Conservation (phyloP, 1,140 invertebrate species). For the Drosophila ercepeae region DNA sequence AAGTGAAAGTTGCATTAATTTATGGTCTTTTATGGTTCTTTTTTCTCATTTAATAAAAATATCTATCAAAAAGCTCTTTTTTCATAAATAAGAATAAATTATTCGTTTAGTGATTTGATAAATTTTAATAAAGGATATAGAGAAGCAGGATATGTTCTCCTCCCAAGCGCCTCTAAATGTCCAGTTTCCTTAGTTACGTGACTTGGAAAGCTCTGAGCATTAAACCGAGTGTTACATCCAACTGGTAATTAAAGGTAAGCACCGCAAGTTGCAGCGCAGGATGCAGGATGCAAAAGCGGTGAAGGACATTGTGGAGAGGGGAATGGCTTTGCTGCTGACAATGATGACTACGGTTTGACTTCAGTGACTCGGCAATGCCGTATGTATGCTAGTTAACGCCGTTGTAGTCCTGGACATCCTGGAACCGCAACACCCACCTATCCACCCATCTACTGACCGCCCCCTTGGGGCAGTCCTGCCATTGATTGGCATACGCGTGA, state of each 20-base stretch:
- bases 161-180: neutral
- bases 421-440: neutral
- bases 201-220: slow-evolving; percentile 47
- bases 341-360: slow-evolving; percentile 35
- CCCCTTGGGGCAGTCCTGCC: slow-evolving; percentile 21
- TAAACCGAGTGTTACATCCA: slow-evolving; percentile 69
- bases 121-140: neutral
- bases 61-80: too few relatives aligned
- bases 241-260: slow-evolving; percentile 74
- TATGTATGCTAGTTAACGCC: slow-evolving; percentile 63
- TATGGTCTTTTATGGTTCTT: slow-evolving; percentile 1
- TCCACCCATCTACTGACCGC: neutral
- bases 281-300: slow-evolving; percentile 12
- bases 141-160: too few relatives aligned
- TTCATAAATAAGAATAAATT: too few relatives aligned
- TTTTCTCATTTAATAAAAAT: neutral
- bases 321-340: slow-evolving; percentile 18
- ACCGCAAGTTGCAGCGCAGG: slow-evolving; percentile 52
- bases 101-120: neutral
- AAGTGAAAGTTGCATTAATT: slow-evolving; percentile 33
- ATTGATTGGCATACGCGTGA: slow-evolving; percentile 70
- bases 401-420: slow-evolving; percentile 42
- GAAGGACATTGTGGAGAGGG: slow-evolving; percentile 1
- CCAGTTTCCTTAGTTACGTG: slow-evolving; percentile 33
- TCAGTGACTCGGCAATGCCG: slow-evolving; percentile 10